A percentile compares a stretch with the other conserved stretches of the same genome.
Conservation (phyloP, 2,113 vertebrate genomes). For the Anolis sagrei region DNA sequence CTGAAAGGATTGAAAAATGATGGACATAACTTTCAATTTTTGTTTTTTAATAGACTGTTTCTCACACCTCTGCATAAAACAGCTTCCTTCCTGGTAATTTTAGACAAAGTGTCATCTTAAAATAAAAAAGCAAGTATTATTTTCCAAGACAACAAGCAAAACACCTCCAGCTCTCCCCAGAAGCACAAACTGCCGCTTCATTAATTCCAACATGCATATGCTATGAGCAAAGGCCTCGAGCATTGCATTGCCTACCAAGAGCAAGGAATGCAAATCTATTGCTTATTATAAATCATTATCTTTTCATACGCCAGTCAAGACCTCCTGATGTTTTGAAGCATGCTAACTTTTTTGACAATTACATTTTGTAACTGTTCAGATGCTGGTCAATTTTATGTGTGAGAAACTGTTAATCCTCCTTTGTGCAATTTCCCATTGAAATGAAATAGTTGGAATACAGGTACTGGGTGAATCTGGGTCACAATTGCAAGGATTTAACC, state of each 20-base stretch:
- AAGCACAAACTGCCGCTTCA: conserved; percentile 51
- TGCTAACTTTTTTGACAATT: background rate
- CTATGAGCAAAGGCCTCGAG: conserved; percentile 45
- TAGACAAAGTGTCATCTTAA: background rate
- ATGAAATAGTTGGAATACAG: too few species aligned
- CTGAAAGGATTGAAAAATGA: background rate
- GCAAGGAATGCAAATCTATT: conserved; percentile 45
- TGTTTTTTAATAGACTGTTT: background rate
- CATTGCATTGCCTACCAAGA: conserved; percentile 41
- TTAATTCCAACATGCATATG: conserved; percentile 57
- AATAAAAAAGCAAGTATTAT: conserved; percentile 38
- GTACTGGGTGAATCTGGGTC: too few species aligned
- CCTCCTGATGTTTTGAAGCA: conserved; percentile 29
- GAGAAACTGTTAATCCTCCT: background rate
- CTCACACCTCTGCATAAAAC: background rate
- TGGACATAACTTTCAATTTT: background rate
- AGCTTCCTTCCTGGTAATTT: conserved; percentile 1
- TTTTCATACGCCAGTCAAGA: background rate
- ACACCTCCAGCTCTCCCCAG: conserved; percentile 50
- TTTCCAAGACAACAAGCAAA: conserved; percentile 57
- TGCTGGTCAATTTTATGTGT: background rate
- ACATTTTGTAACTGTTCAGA: conserved; percentile 12
- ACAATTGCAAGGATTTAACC: too few species aligned
- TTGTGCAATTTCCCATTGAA: too few species aligned
- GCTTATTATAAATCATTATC: conserved; percentile 31